Conservation (phyloP, 2,888 invertebrate genomes). For the Ganaspis brasiliensis region DNA sequence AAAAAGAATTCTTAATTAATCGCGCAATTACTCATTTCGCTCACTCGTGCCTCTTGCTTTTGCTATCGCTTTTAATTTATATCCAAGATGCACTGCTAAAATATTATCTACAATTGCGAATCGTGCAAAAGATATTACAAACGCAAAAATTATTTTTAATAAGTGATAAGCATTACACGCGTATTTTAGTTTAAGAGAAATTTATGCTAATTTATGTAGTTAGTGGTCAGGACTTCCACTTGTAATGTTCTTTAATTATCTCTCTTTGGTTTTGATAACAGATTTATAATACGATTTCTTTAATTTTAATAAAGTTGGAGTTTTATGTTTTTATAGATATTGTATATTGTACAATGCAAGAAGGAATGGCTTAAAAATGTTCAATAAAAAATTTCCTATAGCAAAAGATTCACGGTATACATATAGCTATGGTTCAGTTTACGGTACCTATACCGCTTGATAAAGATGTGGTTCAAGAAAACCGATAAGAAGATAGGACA, state of each 20-base stretch:
- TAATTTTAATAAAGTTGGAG: too few relatives aligned
- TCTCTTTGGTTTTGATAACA: slow-evolving; percentile 7
- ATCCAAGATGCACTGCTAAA: slow-evolving; percentile 6
- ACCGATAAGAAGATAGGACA: slow-evolving; percentile 47
- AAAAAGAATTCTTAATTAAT: slow-evolving; percentile 32
- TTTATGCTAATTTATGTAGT: slow-evolving; percentile 5
- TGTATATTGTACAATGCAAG: too few relatives aligned
- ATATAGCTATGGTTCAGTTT: slow-evolving; percentile 50
- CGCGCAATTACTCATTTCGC: slow-evolving; percentile 38
- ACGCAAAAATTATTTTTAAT: background rate
- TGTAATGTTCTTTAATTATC: slow-evolving; percentile 10
- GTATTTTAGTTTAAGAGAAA: background rate
- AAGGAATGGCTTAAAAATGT: too few relatives aligned
- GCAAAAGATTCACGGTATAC: slow-evolving; percentile 42
- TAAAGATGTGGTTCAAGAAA: slow-evolving; percentile 54
- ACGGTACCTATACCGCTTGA: slow-evolving; percentile 52
- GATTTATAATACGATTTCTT: too few relatives aligned
- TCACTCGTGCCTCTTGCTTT: slow-evolving; percentile 1
- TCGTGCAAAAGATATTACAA: background rate
- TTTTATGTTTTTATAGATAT: too few relatives aligned
- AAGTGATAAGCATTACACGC: background rate
- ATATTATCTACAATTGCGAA: slow-evolving; percentile 7
- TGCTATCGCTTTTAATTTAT: slow-evolving; percentile 33
- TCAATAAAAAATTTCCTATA: too few relatives aligned
- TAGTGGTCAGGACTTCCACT: background rate